A percentile compares a stretch with the other conserved stretches of the same genome.
Evolutionary conservation across 35 echinoderm and acorn worm species (phyloP).

Genomic region (Strongylocentrotus purpuratus): DNA sequence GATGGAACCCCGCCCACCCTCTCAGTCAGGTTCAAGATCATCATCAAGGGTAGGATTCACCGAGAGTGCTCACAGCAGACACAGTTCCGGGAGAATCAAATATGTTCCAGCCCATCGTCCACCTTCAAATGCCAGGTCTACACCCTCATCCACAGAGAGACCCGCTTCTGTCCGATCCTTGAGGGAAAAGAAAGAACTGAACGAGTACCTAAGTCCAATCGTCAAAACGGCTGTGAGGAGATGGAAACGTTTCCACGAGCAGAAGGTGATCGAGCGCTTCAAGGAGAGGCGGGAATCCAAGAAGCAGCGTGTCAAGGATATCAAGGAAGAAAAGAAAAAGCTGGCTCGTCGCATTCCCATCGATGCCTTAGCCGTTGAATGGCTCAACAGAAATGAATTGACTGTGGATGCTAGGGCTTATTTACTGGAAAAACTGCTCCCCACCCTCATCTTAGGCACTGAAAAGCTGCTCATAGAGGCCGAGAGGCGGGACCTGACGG

Average conservation of each 20-base stretch:
- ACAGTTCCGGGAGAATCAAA: conserved; percentile 53
- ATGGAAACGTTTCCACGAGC: conserved; percentile 97
- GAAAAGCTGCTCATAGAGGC: conserved; percentile 89
- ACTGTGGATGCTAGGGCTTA: conserved; percentile 94
- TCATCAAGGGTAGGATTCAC: conserved; percentile 72
- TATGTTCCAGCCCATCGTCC: conserved; percentile 20
- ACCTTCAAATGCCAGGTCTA: background rate
- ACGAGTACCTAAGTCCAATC: conserved; percentile 81
- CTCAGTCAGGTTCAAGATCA: conserved; percentile 74
- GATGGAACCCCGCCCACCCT: conserved; percentile 63
- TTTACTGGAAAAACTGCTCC: conserved; percentile 91
- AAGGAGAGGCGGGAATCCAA: conserved; percentile 74
- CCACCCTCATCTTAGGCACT: conserved; percentile 92
- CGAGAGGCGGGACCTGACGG: conserved; percentile 73
- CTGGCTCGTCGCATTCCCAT: conserved; percentile 83
- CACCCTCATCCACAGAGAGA: conserved; percentile 57
- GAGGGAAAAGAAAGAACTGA: conserved; percentile 73
- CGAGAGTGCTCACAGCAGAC: conserved; percentile 58
- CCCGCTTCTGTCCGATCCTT: conserved; percentile 81
- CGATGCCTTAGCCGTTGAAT: conserved; percentile 79
- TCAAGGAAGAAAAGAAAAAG: conserved; percentile 77
- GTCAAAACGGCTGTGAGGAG: conserved; percentile 88
- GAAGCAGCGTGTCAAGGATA: conserved; percentile 58
- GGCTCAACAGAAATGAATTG: conserved; percentile 87
- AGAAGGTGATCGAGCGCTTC: conserved; percentile 82